These are phyloP conservation scores for Dicranocentrus wangi DNA, from an alignment of 2,888 invertebrate species.

Conservation along the genomic window DNA sequence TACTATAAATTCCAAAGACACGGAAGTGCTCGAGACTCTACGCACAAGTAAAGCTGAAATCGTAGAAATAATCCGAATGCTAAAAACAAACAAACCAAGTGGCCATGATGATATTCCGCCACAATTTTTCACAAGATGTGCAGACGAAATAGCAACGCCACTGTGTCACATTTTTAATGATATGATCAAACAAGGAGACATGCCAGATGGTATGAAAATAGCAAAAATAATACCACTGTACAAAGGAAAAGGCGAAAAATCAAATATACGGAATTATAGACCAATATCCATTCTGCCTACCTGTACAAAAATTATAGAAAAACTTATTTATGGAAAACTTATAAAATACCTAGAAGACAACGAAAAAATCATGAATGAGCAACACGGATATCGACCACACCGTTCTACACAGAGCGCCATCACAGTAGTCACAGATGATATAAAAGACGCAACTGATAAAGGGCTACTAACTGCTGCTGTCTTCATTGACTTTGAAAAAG, in stretches of 20 bases:
- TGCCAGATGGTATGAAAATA: slow-evolving; percentile 13
- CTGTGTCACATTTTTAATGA: slow-evolving; percentile 22
- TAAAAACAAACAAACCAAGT: slow-evolving; percentile 21
- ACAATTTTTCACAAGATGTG: slow-evolving; percentile 29
- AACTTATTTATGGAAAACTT: not conserved
- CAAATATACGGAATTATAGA: slow-evolving; percentile 20
- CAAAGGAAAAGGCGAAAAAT: slow-evolving; percentile 25
- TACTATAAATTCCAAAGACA: no score
- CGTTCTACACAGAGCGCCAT: slow-evolving; percentile 43
- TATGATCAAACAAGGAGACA: not conserved
- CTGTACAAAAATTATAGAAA: slow-evolving; percentile 22
- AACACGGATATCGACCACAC: slow-evolving; percentile 27
- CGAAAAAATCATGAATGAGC: not conserved
- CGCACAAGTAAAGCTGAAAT: no score
- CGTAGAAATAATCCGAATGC: slow-evolving; percentile 12
- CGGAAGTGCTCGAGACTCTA: no score
- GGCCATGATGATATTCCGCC: slow-evolving; percentile 26
- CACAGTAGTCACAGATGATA: slow-evolving; percentile 22
- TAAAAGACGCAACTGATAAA: slow-evolving; percentile 13
- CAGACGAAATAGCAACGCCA: not conserved
- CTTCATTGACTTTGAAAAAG: slow-evolving; percentile 26
- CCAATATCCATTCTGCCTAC: slow-evolving; percentile 24
- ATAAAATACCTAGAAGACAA: slow-evolving; percentile 5
- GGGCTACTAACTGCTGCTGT: slow-evolving; percentile 9
- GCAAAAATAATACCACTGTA: slow-evolving; percentile 28